Evolutionary conservation across 2,113 vertebrate genomes (phyloP).

Genomic region (Pterocles gutturalis): DNA sequence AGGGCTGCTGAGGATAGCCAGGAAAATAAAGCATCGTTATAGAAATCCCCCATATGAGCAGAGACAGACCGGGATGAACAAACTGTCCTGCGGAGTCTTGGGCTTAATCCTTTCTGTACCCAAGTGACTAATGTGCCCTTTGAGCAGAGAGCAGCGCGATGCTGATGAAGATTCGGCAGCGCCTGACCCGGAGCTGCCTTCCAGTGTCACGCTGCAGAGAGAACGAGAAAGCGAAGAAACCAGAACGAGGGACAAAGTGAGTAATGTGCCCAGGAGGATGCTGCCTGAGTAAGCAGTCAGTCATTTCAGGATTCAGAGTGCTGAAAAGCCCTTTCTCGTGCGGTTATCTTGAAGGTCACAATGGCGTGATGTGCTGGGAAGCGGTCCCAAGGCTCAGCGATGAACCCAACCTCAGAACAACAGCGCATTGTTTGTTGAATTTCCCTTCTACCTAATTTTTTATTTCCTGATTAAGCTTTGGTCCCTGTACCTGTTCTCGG

Average conservation of each 20-base stretch:
- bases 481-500: neutral
- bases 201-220: neutral
- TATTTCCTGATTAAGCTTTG: neutral
- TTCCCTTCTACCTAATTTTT: neutral
- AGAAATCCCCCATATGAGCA: neutral
- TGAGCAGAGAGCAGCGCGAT: neutral
- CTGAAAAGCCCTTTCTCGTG: neutral
- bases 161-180: neutral
- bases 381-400: neutral
- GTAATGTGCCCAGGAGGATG: neutral
- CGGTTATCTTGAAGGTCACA: slow-evolving; percentile 11
- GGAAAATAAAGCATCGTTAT: neutral
- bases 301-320: slow-evolving; percentile 1
- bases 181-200: neutral
- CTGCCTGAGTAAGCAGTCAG: slow-evolving; percentile 28
- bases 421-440: neutral
- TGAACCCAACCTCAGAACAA: neutral
- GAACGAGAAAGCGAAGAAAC: neutral
- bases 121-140: neutral
- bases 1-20: neutral
- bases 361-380: neutral
- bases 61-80: neutral
- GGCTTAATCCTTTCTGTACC: neutral
- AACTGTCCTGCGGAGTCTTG: neutral
- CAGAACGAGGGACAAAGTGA: neutral